Base-by-base conservation (phyloP, 2,797 vertebrate species). In the Lacerta viridis region DNA sequence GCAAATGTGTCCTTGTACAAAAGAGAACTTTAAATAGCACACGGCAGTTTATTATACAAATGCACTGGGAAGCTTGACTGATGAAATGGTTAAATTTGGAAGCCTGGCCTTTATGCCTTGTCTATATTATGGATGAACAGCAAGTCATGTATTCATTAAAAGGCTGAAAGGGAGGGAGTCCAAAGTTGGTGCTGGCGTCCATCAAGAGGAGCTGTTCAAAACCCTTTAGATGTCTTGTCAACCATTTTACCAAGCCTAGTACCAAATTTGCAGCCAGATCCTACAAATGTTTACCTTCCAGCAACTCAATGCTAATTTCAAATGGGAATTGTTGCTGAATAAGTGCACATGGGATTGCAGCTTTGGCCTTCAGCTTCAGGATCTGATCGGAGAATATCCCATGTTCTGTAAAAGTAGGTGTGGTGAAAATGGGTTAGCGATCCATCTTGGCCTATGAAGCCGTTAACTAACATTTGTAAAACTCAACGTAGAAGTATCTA, bases 71-170 rank as follows among this genome's bases (percentile, higher is more conserved):
- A 90, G 55, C 6, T 55, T 77, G 59, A 50, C 17, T 84, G 41
- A 68, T 88, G 83, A 78, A 75, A 90, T 77, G 77, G 78, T 75
- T 17, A 50, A 86, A 25, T 59, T 88, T n/a, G 64, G 90, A 85
- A 86, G 25, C 18, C 72, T 82, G 50, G 10, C 41, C 17, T 0
- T 0, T 69, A 91, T 92, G 92, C 91, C 91, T 74, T 88, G 68
- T 29, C 78, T 41, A 1, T 4, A 0, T 46, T 86, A 27, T 5
- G 84, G 64, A 76, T 93, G 10, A 93, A 68, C 20, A 72, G 33
- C 64, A 0, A 0, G 10, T 61, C 85, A 85, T 41, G 78, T 36
- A 46, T 0, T 87, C 1, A 46, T 77, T 41, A 84, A 88, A 55
- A 91, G 68, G 3, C 3, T 84, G 88, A 20, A 25, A 79, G 71